phyloP scores from a whole-genome alignment of 2,797 vertebrate genomes.

The Thripadectes ignobilis region DNA sequence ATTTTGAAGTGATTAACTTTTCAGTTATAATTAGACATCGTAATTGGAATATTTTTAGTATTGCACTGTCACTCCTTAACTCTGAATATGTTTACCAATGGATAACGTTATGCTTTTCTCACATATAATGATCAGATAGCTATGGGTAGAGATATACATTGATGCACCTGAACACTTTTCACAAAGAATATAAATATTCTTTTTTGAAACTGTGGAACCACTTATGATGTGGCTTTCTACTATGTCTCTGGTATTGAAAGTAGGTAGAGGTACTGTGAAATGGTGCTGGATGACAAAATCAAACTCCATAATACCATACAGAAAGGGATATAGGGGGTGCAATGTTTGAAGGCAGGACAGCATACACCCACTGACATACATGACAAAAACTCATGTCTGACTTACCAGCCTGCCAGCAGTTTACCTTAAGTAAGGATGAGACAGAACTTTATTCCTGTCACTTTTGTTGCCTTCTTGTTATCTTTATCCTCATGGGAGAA shows the following conservation, averaged over 20 bases:
- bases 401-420: not conserved
- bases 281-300: not conserved
- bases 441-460: not conserved
- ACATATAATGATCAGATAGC: not conserved
- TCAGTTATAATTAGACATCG: not conserved
- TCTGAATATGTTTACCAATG: not conserved
- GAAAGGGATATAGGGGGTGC: not conserved
- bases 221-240: not conserved
- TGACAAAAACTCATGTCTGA: not conserved
- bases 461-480: not conserved
- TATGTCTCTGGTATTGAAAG: not conserved
- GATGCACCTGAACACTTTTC: not conserved
- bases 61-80: not conserved
- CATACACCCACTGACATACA: not conserved
- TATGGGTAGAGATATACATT: not conserved
- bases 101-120: not conserved
- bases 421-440: not conserved
- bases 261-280: not conserved
- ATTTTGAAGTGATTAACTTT: not conserved
- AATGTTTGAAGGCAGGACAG: not conserved
- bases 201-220: not conserved
- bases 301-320: fast-evolving
- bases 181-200: not conserved
- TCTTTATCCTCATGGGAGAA: not conserved
- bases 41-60: not conserved